These are phyloP conservation scores for Argyrosomus regius DNA, from an alignment of 2,797 vertebrate genomes.

Conservation along the genomic window DNA sequence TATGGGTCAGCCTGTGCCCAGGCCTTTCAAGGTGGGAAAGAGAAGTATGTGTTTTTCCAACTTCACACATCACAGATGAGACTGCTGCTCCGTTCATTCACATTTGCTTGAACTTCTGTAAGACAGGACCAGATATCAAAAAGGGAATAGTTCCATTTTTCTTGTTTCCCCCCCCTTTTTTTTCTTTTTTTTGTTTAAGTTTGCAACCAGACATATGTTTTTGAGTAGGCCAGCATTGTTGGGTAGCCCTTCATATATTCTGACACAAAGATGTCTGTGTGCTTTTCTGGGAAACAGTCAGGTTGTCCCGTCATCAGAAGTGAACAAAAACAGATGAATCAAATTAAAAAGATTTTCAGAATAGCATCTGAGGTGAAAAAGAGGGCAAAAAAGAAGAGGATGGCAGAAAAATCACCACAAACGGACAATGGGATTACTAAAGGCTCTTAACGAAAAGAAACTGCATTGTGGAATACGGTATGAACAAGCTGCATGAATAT, in stretches of 20 bases:
- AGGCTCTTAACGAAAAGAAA: conserved; percentile 19
- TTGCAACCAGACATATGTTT: conserved; percentile 55
- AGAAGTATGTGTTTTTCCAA: conserved; percentile 75
- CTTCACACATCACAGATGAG: conserved; percentile 73
- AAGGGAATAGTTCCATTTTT: conserved; percentile 50
- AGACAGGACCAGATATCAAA: conserved; percentile 63
- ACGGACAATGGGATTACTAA: conserved; percentile 28
- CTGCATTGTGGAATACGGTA: neutral
- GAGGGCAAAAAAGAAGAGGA: conserved; percentile 28
- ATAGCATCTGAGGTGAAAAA: conserved; percentile 32
- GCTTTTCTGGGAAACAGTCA: conserved; percentile 55
- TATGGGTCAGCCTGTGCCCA: conserved; percentile 71
- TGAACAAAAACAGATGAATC: conserved; percentile 51
- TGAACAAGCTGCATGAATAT: conserved; percentile 3
- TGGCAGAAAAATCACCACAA: conserved; percentile 23
- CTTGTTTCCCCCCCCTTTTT: neutral
- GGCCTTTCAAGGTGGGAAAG: conserved; percentile 79
- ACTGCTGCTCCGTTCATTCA: conserved; percentile 63
- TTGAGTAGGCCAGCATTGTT: conserved; percentile 36
- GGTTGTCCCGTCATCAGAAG: conserved; percentile 38
- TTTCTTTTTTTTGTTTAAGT: conserved; percentile 13
- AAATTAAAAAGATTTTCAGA: conserved; percentile 42
- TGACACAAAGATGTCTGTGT: conserved; percentile 50
- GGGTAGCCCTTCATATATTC: conserved; percentile 31
- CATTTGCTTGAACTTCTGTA: conserved; percentile 71